These are phyloP conservation scores for Eurypyga helias DNA, from an alignment of 2,113 vertebrate species.

Conservation along the genomic window DNA sequence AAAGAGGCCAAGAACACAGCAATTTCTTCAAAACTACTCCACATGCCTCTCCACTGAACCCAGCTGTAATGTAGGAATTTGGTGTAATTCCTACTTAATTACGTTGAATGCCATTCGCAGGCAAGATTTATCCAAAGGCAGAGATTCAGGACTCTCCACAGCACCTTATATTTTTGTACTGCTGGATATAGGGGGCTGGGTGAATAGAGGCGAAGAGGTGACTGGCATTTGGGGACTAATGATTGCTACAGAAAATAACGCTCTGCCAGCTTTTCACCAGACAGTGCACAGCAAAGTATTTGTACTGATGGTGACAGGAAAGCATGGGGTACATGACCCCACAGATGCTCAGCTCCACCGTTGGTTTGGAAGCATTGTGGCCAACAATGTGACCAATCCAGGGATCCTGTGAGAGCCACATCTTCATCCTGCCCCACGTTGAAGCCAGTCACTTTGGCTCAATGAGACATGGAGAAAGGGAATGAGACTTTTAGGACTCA, in stretches of 20 bases:
- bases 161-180: neutral
- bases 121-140: neutral
- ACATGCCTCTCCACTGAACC: neutral
- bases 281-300: neutral
- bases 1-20: neutral
- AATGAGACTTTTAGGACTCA: neutral
- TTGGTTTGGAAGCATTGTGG: neutral
- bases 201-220: neutral
- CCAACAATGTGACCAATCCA: neutral
- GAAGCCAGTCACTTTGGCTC: neutral
- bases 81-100: neutral
- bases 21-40: neutral
- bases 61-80: neutral
- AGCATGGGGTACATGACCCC: neutral
- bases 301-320: neutral
- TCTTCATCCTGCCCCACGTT: neutral
- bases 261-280: neutral
- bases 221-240: neutral
- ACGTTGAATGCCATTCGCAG: neutral
- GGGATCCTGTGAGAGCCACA: rapidly evolving
- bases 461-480: neutral
- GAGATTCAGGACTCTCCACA: neutral
- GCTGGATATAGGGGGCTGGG: neutral
- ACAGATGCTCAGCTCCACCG: neutral
- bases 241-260: neutral